A percentile compares a stretch with the other conserved stretches of the same genome.
Conservation (phyloP, 2,888 invertebrate species). For the Tetramorium bicarinatum region DNA sequence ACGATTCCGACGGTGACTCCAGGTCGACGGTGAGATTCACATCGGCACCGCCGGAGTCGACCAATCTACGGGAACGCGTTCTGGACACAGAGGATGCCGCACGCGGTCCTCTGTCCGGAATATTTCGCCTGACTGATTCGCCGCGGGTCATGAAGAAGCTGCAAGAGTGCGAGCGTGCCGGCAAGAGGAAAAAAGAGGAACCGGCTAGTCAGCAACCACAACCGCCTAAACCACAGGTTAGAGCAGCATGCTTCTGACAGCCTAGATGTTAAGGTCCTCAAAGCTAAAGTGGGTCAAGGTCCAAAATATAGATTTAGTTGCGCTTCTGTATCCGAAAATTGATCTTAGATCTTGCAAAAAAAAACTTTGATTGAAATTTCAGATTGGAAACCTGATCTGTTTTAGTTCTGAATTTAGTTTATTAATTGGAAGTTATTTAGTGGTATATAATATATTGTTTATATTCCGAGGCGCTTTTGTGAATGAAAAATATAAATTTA, state of each 20-base stretch:
- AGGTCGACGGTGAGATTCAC: constrained; percentile 90
- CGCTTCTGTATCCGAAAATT: neutral
- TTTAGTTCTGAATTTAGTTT: constrained; percentile 14
- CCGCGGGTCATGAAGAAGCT: constrained; percentile 96
- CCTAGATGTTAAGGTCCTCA: constrained; percentile 15
- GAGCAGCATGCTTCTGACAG: constrained; percentile 14
- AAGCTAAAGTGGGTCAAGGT: constrained; percentile 11
- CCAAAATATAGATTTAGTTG: neutral
- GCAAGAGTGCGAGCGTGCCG: constrained; percentile 92
- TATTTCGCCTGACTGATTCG: constrained; percentile 94
- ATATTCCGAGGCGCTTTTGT: neutral
- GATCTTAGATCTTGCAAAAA: neutral
- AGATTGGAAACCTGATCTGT: neutral
- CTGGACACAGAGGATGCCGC: constrained; percentile 96
- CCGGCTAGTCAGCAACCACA: constrained; percentile 88
- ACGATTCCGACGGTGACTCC: constrained; percentile 92
- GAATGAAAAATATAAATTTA: neutral
- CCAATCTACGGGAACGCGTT: constrained; percentile 89
- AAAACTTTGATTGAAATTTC: neutral
- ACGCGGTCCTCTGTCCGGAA: constrained; percentile 94
- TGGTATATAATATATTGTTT: neutral
- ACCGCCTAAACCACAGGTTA: constrained; percentile 87
- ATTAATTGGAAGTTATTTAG: neutral
- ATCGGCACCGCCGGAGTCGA: constrained; percentile 84
- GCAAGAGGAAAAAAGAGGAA: constrained; percentile 92